Evolutionary conservation across 2,113 vertebrate genomes (phyloP), one percentile per base, ranked within the genome.

Genomic region (Calidris pygmaea): DNA sequence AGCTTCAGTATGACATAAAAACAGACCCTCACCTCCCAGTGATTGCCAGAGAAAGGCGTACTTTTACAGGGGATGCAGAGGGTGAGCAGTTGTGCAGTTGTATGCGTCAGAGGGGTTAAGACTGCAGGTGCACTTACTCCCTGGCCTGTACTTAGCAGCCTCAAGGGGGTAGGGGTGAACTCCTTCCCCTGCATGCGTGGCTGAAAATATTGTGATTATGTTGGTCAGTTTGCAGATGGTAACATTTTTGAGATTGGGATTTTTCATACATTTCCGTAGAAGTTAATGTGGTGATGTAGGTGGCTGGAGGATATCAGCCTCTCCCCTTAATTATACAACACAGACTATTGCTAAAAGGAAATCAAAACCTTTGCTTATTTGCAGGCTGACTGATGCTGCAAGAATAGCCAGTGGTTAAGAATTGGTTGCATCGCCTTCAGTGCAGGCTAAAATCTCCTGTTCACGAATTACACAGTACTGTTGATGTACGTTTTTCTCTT

Each of bases 401-500:
- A 78, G 60, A 92, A 73, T 43, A 74, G 62, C 35, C 26, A 60
- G 41, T 56, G 77, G 59, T 53, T 88, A 90, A 88, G 43, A 94
- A 94, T 2, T 37, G 37, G 52, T 92, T 77, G 23, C 56, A 37
- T 41, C 0, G 5, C 85, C 14, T 90, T 85, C 35, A 68, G 43
- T 22, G 60, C 17, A 65, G 70, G 21, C 62, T 96, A 53, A 88
- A 96, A 62, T 81, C 37, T 87, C 72, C 73, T 80, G 22, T 68
- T 85, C 10, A 0, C 1, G 8, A 91, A 91, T 89, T 91, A 90
- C 95, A 73, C 14, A 82, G 73, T 81, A 87, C 80, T 2, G 13
- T 68, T 92, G 70, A 73, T 79, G 30, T 76, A 85, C 5, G 3
- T 87, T 93, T 96, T 96, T 93, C 86, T 93, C 76, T 90, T 86